Base-by-base conservation (phyloP, 2,888 invertebrate genomes). In the Syrista parreyssii region DNA sequence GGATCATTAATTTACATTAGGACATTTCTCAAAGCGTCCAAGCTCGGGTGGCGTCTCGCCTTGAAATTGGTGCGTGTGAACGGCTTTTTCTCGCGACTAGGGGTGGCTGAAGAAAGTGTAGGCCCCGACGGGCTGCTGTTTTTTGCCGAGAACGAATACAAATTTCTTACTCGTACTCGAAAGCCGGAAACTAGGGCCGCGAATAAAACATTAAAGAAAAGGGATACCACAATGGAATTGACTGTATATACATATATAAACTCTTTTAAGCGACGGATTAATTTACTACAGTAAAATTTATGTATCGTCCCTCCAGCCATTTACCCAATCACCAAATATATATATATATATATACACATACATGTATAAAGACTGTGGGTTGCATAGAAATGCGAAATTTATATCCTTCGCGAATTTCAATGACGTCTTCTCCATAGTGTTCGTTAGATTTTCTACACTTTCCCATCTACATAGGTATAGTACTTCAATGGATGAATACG, bases 1-100 rank as follows among this genome's bases (percentile, higher is more conserved):
- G 82, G 81, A 80, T 85, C 88, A 88, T 89, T 89, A 89, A 89
- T 89, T 89, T 88, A 85, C 87, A 88, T 88, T 88, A 88, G 85
- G 85, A 86, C 85, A 86, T 88, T 87, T 89, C 88, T 88, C 88
- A 88, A 55, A 86, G 85, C 80, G 78, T 74, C 74, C 34, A 33
- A 34, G 35, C 33, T 35, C 23, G 74, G 74, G 74, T 23, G 71
- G 31, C 71, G 71, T 15, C 71, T 9, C 71, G 15, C 35, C 74
- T n/a, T 35, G 74, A 74, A 74, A 74, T 74, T 74, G 74, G 74
- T 23, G 74, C 74, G 74, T 35, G 74, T 35, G 74, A 74, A 35
- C 74, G 74, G 34, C 31, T 71, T 71, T 71, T 71, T 71, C 71
- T 71, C 33, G 23, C 71, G 31, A 23, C 71, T 11, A 31, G 32